Base-by-base conservation (phyloP, 2,797 vertebrate genomes). In the Ctenochaetus hawaiiensis region DNA sequence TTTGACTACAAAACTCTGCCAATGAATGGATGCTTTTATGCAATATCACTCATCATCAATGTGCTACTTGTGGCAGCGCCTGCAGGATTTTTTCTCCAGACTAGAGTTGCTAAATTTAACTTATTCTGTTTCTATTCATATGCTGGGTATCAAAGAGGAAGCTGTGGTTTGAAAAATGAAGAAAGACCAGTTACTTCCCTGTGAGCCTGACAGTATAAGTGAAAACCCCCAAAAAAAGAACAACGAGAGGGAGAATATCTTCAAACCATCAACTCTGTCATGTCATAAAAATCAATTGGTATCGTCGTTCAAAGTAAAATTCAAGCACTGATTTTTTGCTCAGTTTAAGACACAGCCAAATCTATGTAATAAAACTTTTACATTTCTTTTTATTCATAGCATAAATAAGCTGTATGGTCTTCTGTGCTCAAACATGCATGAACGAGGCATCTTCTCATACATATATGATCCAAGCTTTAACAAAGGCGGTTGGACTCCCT, bases 401-500 rank as follows among this genome's bases (percentile, higher is more conserved):
- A 20, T 26, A n/a, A 52, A 34, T 43, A 4, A 10, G 7, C 18
- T 20, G 5, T 30, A n/a, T 48, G 56, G 9, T 20, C 18, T 8
- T 10, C 39, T 39, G 10, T 39, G 39, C 39, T 39, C 39, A 39
- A 39, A 22, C 12, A 20, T 12, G 6, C 4, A 48, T 48, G 7
- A 63, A 20, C 17, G n/a, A 48, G 5, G 70, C 20, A 23, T 52
- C 16, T 41, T 18, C 0, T 59, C 18, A 67, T 39, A 49, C 12
- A 6, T 11, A 11, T 44, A 20, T 9, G 45, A 3, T 22, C 37
- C 60, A 1, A 12, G 7, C 41, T 49, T 51, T 23, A 37, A 69
- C 34, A 66, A 70, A 81, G 45, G 30, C 52, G 61, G 59, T 82
- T 58, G 51, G 45, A 76, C 62, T 81, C 77, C 70, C 71, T 6